Percentiles rank a stretch among this genome's conserved stretches.
Conservation (phyloP, 2,888 invertebrate genomes). For the Mycogona germanica region DNA sequence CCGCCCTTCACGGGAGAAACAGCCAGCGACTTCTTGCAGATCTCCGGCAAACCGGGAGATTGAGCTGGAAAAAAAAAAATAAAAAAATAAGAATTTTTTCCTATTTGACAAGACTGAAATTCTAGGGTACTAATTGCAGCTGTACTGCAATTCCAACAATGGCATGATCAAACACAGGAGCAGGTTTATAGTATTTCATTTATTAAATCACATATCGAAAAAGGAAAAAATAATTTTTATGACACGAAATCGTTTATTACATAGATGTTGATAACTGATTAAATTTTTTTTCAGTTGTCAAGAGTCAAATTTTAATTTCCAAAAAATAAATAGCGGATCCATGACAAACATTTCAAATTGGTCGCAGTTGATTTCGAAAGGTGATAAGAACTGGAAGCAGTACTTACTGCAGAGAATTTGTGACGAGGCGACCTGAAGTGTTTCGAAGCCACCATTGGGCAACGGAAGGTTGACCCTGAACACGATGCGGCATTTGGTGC, state of each 20-base stretch:
- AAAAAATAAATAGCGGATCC: too few relatives aligned
- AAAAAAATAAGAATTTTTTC: too few relatives aligned
- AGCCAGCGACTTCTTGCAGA: conserved; percentile 73
- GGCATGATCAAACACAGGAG: too few relatives aligned
- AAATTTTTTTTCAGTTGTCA: background rate
- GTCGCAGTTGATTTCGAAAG: background rate
- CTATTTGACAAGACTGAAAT: too few relatives aligned
- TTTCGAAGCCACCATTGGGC: conserved; percentile 63
- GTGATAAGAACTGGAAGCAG: background rate
- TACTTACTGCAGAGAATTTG: conserved; percentile 85
- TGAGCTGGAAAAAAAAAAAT: conserved; percentile 49
- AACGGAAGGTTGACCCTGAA: conserved; percentile 73
- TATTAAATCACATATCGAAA: too few relatives aligned
- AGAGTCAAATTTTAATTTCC: background rate
- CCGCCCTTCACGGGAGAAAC: conserved; percentile 69
- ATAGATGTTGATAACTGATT: background rate
- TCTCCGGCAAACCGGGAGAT: conserved; percentile 84
- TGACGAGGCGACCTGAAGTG: conserved; percentile 76
- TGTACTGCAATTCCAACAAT: too few relatives aligned
- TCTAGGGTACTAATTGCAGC: too few relatives aligned
- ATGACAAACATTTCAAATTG: too few relatives aligned
- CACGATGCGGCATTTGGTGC: conserved; percentile 87
- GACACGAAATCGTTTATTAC: too few relatives aligned
- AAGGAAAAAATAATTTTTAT: too few relatives aligned
- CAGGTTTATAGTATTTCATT: too few relatives aligned